Evolutionary conservation across 2,888 invertebrate species (phyloP).

Genomic region (Octodonta nipae): DNA sequence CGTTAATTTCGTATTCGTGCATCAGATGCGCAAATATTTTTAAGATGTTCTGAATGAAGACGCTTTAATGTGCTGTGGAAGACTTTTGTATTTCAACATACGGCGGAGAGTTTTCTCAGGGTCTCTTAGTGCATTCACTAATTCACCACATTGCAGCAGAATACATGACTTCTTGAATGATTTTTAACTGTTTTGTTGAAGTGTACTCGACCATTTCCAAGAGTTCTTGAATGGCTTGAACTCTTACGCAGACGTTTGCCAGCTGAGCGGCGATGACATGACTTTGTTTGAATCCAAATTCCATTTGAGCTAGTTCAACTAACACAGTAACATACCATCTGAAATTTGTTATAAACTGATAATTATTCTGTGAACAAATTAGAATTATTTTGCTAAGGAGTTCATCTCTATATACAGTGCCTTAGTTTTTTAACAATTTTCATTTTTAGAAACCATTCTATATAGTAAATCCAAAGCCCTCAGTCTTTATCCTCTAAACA

Average conservation of each 20-base stretch:
- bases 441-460: conserved; percentile 84
- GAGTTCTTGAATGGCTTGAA: conserved; percentile 85
- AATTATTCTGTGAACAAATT: conserved; percentile 98
- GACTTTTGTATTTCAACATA: conserved; percentile 59
- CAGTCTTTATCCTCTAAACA: conserved; percentile 98
- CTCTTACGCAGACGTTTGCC: conserved; percentile 93
- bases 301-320: conserved; percentile 91
- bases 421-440: conserved; percentile 95
- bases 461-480: conserved; percentile 90
- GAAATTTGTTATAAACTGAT: conserved; percentile 96
- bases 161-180: conserved; percentile 85
- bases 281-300: conserved; percentile 91
- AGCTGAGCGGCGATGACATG: conserved; percentile 78
- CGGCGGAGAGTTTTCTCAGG: conserved; percentile 60
- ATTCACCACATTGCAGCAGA: conserved; percentile 96
- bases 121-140: conserved; percentile 60
- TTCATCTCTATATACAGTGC: conserved; percentile 92
- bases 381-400: conserved; percentile 91
- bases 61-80: conserved; percentile 91
- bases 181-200: conserved; percentile 43
- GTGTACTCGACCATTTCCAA: conserved; percentile 78
- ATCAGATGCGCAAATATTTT: conserved; percentile 70
- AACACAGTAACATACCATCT: conserved; percentile 94
- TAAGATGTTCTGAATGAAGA: conserved; percentile 90
- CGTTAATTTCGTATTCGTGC: conserved; percentile 45